phyloP scores from a whole-genome alignment of 2,888 invertebrate species.

The Tipula vernalis region DNA sequence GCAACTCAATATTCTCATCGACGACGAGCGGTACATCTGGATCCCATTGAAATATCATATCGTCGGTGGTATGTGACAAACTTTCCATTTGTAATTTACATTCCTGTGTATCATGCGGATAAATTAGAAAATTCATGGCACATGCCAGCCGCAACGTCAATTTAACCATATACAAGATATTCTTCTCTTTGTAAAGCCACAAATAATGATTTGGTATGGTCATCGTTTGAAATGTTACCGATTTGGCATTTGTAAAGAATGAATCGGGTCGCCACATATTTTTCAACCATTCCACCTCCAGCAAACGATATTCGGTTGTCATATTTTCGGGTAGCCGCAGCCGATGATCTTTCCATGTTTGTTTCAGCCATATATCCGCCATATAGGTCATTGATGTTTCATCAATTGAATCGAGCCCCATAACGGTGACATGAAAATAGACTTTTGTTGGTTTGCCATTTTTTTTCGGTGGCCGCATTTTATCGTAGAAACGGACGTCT shows the following conservation, averaged over 20 bases:
- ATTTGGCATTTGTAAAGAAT: conserved; percentile 88
- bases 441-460: conserved; percentile 80
- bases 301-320: conserved; percentile 78
- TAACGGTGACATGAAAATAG: conserved; percentile 84
- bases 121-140: conserved; percentile 89
- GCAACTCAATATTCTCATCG: conserved; percentile 79
- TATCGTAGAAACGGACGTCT: conserved; percentile 77
- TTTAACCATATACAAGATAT: conserved; percentile 80
- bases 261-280: conserved; percentile 92
- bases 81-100: conserved; percentile 92
- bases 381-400: conserved; percentile 93
- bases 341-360: conserved; percentile 86
- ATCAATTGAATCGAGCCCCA: conserved; percentile 91
- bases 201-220: conserved; percentile 90
- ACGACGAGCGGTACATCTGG: conserved; percentile 80
- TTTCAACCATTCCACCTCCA: conserved; percentile 83
- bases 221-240: conserved; percentile 89
- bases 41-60: conserved; percentile 90
- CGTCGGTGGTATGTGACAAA: conserved; percentile 85
- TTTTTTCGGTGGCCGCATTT: conserved; percentile 86
- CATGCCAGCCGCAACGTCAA: conserved; percentile 79
- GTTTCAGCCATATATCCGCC: conserved; percentile 85
- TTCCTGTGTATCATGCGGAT: conserved; percentile 89
- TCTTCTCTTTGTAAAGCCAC: conserved; percentile 79
- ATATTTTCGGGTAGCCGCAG: conserved; percentile 78